These are phyloP conservation scores for Neelides folsomi DNA, from an alignment of 2,888 invertebrate species.

Conservation along the genomic window DNA sequence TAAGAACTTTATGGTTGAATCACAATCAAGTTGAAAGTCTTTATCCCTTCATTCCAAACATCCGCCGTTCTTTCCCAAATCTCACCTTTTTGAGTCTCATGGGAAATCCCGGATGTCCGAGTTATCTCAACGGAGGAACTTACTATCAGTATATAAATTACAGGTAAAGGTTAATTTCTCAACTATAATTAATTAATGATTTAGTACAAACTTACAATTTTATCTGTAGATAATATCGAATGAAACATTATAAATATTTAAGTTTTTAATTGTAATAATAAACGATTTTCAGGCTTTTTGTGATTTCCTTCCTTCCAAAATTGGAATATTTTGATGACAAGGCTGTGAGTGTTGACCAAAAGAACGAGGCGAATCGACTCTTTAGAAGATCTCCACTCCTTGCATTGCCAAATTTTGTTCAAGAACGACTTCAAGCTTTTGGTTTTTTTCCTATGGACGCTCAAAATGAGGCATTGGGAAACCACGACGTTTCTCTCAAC, in stretches of 20 bases:
- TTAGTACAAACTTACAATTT: not conserved
- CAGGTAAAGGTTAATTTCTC: too few relatives aligned
- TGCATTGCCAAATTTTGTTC: constrained; percentile 33
- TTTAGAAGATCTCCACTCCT: constrained; percentile 44
- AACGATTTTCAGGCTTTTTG: constrained; percentile 49
- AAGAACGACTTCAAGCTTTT: too few relatives aligned
- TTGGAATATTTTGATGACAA: constrained; percentile 58
- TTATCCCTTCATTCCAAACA: constrained; percentile 57
- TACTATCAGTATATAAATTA: constrained; percentile 63
- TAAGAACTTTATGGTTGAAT: constrained; percentile 61
- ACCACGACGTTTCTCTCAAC: too few relatives aligned
- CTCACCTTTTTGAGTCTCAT: constrained; percentile 63
- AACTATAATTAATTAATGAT: not conserved
- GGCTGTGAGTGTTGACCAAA: constrained; percentile 52
- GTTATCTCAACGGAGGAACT: constrained; percentile 59
- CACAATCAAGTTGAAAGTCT: constrained; percentile 47
- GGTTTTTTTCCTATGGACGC: too few relatives aligned
- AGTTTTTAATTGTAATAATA: too few relatives aligned
- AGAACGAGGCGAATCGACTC: constrained; percentile 48
- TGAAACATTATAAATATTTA: too few relatives aligned
- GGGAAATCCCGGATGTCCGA: constrained; percentile 72
- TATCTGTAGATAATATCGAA: not conserved
- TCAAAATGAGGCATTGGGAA: too few relatives aligned
- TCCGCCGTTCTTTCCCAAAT: constrained; percentile 57
- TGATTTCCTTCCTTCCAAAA: constrained; percentile 57